These are phyloP conservation scores for Hydrozoanthus tunicans DNA, from an alignment of 64 coral and sea anemone genomes.

Conservation along the genomic window DNA sequence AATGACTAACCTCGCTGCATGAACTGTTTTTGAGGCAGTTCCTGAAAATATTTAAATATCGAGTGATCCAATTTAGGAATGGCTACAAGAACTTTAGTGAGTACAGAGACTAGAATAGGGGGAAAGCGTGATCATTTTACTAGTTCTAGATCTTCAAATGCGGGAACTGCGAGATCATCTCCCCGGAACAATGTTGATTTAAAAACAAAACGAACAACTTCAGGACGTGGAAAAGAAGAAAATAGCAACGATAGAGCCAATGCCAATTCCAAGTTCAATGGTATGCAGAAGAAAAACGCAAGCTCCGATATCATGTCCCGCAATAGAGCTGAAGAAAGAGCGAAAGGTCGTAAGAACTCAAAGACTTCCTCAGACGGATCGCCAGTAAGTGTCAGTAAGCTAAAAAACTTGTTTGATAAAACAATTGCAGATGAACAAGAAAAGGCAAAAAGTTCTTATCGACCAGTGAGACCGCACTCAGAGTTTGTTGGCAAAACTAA, in stretches of 20 bases:
- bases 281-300: conserved; percentile 65
- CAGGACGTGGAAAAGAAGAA: conserved; percentile 43
- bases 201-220: conserved; percentile 67
- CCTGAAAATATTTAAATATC: neutral
- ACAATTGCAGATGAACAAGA: conserved; percentile 72
- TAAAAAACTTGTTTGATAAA: conserved; percentile 93
- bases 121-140: conserved; percentile 45
- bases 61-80: conserved; percentile 17
- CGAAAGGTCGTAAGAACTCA: conserved; percentile 28
- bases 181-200: conserved; percentile 68
- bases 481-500: conserved; percentile 30
- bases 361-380: conserved; percentile 29
- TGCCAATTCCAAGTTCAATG: conserved; percentile 60
- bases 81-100: conserved; percentile 68
- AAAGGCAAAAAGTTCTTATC: conserved; percentile 61
- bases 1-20: conserved; percentile 31
- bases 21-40: neutral
- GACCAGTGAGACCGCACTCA: conserved; percentile 51
- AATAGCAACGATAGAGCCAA: conserved; percentile 2
- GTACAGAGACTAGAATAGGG: conserved; percentile 70
- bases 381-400: conserved; percentile 78
- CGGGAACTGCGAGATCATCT: neutral
- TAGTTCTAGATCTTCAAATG: conserved; percentile 54
- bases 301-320: neutral
- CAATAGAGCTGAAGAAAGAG: conserved; percentile 46